Evolutionary conservation across 1,140 invertebrate genomes (phyloP).

Genomic region (Paraescarpia echinospica): DNA sequence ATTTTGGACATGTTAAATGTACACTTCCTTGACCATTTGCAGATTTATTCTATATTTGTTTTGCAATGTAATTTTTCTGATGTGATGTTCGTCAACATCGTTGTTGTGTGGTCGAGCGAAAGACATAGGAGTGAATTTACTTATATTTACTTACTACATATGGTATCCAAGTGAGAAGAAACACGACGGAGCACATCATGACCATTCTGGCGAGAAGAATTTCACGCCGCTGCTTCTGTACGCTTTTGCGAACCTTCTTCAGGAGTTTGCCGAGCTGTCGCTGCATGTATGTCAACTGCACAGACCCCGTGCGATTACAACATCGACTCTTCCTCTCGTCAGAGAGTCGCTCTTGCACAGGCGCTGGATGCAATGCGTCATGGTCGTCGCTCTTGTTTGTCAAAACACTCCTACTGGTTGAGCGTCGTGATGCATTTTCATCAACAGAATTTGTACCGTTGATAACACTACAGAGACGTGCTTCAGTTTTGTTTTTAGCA

Average conservation of each 20-base stretch:
- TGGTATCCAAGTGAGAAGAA: constrained; percentile 26
- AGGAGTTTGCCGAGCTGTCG: constrained; percentile 19
- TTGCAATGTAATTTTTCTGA: too few species aligned
- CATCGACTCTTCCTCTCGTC: background rate
- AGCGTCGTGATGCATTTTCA: background rate
- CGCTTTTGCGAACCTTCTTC: constrained; percentile 15
- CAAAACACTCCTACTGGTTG: background rate
- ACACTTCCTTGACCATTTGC: too few species aligned
- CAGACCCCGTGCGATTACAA: background rate
- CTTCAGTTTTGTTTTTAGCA: background rate
- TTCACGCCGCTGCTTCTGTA: constrained; percentile 16
- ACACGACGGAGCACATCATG: constrained; percentile 17
- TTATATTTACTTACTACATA: constrained; percentile 15
- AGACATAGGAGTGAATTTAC: background rate
- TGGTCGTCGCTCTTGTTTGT: background rate
- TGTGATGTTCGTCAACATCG: too few species aligned
- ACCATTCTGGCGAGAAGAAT: constrained; percentile 23
- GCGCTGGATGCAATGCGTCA: background rate
- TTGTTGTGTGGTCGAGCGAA: background rate
- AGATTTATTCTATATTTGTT: too few species aligned
- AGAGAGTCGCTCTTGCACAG: background rate
- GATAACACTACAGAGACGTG: background rate
- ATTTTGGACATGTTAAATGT: too few species aligned
- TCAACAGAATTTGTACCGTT: background rate
- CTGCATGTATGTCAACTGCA: background rate